Conservation (phyloP, 2,797 vertebrate genomes). For the Dendrocincla fuliginosa region DNA sequence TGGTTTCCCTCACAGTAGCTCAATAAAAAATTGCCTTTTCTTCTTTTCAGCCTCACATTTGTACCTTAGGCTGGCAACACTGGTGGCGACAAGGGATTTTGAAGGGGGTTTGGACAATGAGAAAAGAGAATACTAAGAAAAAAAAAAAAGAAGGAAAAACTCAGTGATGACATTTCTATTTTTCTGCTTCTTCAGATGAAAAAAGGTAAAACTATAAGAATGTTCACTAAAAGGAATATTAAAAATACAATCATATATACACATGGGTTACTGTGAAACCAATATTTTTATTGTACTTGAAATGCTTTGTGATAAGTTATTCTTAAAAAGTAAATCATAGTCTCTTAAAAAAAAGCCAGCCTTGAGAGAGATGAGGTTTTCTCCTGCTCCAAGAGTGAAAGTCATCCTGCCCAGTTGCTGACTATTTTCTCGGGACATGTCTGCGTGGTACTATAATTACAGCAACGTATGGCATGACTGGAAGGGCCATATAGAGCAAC, state of each 20-base stretch:
- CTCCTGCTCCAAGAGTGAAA: not conserved
- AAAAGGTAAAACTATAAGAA: not conserved
- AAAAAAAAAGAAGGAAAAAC: not conserved
- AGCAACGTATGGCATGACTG: not conserved
- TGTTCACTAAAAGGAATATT: not conserved
- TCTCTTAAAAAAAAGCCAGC: not conserved
- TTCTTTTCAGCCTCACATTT: not conserved
- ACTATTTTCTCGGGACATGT: rapidly evolving
- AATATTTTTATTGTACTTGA: not conserved
- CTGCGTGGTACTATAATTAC: not conserved
- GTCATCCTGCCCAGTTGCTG: not conserved
- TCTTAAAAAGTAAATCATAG: not conserved
- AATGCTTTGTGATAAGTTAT: not conserved
- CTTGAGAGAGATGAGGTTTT: not conserved
- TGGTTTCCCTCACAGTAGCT: not conserved
- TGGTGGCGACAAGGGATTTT: not conserved
- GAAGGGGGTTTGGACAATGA: not conserved
- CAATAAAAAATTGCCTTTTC: not conserved
- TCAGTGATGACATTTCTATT: not conserved
- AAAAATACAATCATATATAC: not conserved
- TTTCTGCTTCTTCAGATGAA: not conserved
- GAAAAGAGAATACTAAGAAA: not conserved
- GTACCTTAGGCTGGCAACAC: not conserved
- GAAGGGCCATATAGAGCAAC: not conserved
- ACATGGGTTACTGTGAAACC: not conserved